phyloP scores from a whole-genome alignment of 37 sponge, comb jelly and placozoan genomes.

The Halichondria panicea region DNA sequence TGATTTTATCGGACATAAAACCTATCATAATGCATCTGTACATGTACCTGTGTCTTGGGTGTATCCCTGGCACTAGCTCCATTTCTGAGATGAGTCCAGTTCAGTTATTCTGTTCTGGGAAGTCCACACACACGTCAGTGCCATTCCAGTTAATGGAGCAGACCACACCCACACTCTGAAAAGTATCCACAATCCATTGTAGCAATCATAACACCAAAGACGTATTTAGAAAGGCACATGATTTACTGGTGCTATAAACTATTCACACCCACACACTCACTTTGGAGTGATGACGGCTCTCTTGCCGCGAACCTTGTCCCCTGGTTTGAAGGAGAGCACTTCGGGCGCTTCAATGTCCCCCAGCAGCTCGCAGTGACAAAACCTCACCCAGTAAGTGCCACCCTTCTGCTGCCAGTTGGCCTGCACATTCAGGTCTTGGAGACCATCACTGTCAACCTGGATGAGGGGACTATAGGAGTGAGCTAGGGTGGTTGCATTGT shows the following conservation, averaged over 20 bases:
- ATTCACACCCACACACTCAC: slow-evolving; percentile 47
- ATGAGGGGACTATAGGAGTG: too few species aligned
- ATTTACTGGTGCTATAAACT: too few species aligned
- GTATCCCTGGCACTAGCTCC: slow-evolving; percentile 89
- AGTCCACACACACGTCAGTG: slow-evolving; percentile 85
- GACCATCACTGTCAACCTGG: slow-evolving; percentile 86
- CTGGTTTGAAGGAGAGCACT: slow-evolving; percentile 51
- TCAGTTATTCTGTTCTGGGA: slow-evolving; percentile 95
- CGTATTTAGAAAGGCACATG: too few species aligned
- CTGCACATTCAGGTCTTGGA: slow-evolving; percentile 85
- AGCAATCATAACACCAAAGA: too few species aligned
- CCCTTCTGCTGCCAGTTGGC: slow-evolving; percentile 80
- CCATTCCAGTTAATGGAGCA: slow-evolving; percentile 79
- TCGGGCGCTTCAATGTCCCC: slow-evolving; percentile 8
- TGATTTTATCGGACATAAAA: too few species aligned
- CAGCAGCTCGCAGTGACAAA: slow-evolving; percentile 61
- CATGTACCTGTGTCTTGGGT: slow-evolving; percentile 67
- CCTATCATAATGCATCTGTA: too few species aligned
- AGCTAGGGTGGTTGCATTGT: too few species aligned
- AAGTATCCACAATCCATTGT: too few species aligned
- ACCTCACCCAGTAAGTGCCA: slow-evolving; percentile 85
- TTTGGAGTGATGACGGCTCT: slow-evolving; percentile 63
- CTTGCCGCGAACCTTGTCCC: slow-evolving; percentile 78
- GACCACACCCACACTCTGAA: slow-evolving; percentile 85
- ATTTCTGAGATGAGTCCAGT: slow-evolving; percentile 92